Evolutionary conservation across 2,888 invertebrate genomes (phyloP).

Genomic region (Drosophila conformis): DNA sequence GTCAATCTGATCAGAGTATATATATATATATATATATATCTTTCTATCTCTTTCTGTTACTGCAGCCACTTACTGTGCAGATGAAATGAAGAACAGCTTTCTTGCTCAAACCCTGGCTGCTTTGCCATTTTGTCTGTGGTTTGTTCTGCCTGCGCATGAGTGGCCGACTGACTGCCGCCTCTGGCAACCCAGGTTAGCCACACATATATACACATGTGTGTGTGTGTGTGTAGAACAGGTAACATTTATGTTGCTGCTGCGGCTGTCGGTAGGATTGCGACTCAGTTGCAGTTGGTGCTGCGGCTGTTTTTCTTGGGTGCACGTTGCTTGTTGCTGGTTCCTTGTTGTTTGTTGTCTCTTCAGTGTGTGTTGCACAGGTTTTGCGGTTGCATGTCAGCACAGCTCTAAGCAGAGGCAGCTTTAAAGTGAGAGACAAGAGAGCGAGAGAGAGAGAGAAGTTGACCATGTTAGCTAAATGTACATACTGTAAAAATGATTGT

Average conservation of each 20-base stretch:
- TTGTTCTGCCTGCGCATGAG: conserved; percentile 61
- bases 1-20: not conserved
- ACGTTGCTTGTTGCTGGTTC: not conserved
- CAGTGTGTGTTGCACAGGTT: conserved; percentile 46
- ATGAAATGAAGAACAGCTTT: conserved; percentile 15
- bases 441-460: not conserved
- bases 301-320: conserved; percentile 35
- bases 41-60: not conserved
- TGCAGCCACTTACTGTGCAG: conserved; percentile 1
- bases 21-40: no score
- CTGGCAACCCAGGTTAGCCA: conserved; percentile 28
- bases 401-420: not conserved
- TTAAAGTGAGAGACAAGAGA: not conserved
- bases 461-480: conserved; percentile 19
- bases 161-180: conserved; percentile 53
- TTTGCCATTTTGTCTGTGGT: conserved; percentile 37
- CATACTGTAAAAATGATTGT: conserved; percentile 17
- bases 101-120: conserved; percentile 7
- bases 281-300: conserved; percentile 24
- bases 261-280: conserved; percentile 32
- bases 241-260: conserved; percentile 27
- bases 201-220: not conserved
- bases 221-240: conserved; percentile 45
- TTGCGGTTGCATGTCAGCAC: conserved; percentile 44
- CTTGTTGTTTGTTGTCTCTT: conserved; percentile 19